Evolutionary conservation across 2,113 vertebrate species (phyloP).

Genomic region (Notothenia rossii): DNA sequence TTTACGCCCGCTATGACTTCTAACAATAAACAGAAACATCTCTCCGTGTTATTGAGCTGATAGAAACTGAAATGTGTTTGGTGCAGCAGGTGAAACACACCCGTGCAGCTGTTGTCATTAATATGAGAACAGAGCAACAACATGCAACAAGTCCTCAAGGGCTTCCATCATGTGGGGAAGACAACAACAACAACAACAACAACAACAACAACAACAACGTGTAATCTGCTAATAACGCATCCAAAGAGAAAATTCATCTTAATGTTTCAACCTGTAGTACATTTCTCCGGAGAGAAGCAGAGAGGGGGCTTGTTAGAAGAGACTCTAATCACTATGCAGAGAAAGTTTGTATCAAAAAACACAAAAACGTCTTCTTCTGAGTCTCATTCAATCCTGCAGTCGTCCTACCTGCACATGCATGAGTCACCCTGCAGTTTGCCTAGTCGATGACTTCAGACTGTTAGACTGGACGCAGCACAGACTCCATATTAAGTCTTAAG

Average conservation of each 20-base stretch:
- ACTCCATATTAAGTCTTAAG: constrained; percentile 29
- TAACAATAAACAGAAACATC: too few species aligned
- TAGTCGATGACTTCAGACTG: constrained; percentile 2
- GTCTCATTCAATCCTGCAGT: too few species aligned
- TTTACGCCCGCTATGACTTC: neutral
- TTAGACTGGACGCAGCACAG: neutral
- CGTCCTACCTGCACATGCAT: neutral
- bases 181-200: constrained; percentile 28
- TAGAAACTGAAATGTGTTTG: neutral
- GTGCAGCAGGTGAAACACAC: constrained; percentile 24
- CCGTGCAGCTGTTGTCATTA: constrained; percentile 6
- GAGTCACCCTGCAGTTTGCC: constrained; percentile 17
- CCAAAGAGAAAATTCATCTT: too few species aligned
- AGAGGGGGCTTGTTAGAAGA: constrained; percentile 2
- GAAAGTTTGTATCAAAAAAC: constrained; percentile 5
- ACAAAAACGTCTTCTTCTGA: neutral
- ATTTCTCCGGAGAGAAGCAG: neutral
- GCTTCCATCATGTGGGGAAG: constrained; percentile 28
- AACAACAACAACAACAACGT: neutral
- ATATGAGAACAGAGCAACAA: constrained; percentile 35
- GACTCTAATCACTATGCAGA: neutral
- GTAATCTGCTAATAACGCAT: neutral
- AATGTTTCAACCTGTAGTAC: too few species aligned
- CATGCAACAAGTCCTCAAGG: constrained; percentile 42
- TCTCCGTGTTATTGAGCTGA: too few species aligned